phyloP scores from a whole-genome alignment of 2,797 vertebrate species.

The Manis javanica region DNA sequence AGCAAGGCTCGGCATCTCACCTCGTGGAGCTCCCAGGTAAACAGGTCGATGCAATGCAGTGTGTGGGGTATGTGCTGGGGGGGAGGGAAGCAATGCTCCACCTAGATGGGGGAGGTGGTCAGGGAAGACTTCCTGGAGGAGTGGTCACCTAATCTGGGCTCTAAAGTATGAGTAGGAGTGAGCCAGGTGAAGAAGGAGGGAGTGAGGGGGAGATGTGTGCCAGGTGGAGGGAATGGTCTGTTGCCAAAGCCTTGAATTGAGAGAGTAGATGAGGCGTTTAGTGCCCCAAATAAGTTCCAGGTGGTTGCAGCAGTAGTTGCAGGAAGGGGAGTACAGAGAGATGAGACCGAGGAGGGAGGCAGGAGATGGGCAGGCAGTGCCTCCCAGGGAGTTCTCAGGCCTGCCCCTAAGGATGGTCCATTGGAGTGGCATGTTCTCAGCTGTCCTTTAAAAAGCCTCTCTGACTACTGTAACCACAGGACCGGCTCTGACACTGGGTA shows the following conservation, averaged over 20 bases:
- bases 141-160: neutral
- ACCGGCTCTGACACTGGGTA: neutral
- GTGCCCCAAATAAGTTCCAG: neutral
- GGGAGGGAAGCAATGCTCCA: neutral
- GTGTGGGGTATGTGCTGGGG: fast-evolving
- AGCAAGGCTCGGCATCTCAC: neutral
- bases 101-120: neutral
- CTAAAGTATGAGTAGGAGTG: neutral
- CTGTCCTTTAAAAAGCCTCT: neutral
- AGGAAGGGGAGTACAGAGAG: neutral
- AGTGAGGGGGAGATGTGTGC: neutral
- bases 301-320: neutral
- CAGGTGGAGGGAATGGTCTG: neutral
- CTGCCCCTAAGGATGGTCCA: neutral
- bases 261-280: fast-evolving
- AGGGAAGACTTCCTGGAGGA: neutral
- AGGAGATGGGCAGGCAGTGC: neutral
- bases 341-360: neutral
- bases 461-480: neutral
- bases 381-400: neutral
- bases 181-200: neutral
- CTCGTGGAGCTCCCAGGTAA: neutral
- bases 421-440: neutral
- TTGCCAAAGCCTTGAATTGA: neutral
- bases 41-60: neutral